Percentiles rank a stretch among this genome's conserved stretches.
phyloP scores from a whole-genome alignment of 2,113 vertebrate genomes.

The Pampusana beccarii region DNA sequence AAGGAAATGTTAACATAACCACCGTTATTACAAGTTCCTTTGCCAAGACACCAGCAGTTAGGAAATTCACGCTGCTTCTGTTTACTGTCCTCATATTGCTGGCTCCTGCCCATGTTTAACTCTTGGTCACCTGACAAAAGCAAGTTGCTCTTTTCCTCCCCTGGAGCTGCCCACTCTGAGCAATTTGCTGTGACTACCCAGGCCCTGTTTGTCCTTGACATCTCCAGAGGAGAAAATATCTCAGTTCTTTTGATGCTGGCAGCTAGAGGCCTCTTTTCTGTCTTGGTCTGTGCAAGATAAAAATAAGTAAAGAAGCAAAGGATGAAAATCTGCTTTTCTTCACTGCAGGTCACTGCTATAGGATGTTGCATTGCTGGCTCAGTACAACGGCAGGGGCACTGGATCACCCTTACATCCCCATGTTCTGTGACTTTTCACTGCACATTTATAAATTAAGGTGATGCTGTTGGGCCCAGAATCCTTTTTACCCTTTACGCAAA shows the following conservation, averaged over 20 bases:
- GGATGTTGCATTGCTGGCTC: neutral
- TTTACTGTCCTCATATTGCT: neutral
- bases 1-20: neutral
- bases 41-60: neutral
- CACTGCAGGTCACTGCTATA: neutral
- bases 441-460: neutral
- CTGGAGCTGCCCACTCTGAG: neutral
- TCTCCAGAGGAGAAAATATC: neutral
- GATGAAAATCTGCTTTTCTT: neutral
- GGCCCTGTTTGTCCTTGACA: neutral
- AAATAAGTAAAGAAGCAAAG: neutral
- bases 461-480: fast-evolving
- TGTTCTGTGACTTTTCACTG: neutral
- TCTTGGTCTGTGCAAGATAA: neutral
- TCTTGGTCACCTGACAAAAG: neutral
- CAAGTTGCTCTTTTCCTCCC: neutral
- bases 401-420: neutral
- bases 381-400: too few species aligned
- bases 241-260: neutral
- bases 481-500: neutral
- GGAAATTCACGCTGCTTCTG: neutral
- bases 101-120: neutral
- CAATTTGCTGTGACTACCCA: neutral
- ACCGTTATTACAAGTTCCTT: neutral
- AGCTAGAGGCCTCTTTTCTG: neutral